phyloP scores from a whole-genome alignment of 2,888 invertebrate species.

The Eupeodes luniger region DNA sequence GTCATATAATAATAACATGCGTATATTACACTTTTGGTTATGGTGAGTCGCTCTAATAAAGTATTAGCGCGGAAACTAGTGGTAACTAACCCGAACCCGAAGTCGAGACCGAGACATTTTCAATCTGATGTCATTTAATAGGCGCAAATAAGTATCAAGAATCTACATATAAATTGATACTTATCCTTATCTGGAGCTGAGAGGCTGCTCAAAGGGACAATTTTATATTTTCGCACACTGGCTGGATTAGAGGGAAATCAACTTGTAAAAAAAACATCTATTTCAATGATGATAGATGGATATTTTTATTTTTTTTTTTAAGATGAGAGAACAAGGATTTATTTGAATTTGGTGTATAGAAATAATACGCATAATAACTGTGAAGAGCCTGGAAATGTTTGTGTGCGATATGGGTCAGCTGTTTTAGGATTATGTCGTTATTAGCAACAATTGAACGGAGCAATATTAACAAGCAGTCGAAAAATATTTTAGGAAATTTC shows the following conservation, averaged over 20 bases:
- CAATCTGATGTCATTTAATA: constrained; percentile 70
- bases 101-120: constrained; percentile 50
- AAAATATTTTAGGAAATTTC: too few relatives aligned
- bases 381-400: not conserved
- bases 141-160: constrained; percentile 68
- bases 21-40: constrained; percentile 45
- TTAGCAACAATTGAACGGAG: too few relatives aligned
- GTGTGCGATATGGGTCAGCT: too few relatives aligned
- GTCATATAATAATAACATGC: constrained; percentile 42
- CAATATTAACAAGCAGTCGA: too few relatives aligned
- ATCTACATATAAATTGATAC: constrained; percentile 75
- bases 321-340: constrained; percentile 32
- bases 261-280: constrained; percentile 41
- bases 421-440: too few relatives aligned
- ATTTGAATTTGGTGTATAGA: not conserved
- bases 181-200: constrained; percentile 62
- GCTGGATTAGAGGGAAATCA: constrained; percentile 68
- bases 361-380: constrained; percentile 47
- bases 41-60: constrained; percentile 49
- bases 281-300: constrained; percentile 32
- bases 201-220: constrained; percentile 63
- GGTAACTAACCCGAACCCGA: constrained; percentile 58
- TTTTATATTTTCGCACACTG: constrained; percentile 49
- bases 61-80: constrained; percentile 69
- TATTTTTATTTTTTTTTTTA: constrained; percentile 28